A percentile compares a stretch with the other conserved stretches of the same genome.
Evolutionary conservation across 2,113 vertebrate genomes (phyloP).

Genomic region (Ictalurus furcatus): DNA sequence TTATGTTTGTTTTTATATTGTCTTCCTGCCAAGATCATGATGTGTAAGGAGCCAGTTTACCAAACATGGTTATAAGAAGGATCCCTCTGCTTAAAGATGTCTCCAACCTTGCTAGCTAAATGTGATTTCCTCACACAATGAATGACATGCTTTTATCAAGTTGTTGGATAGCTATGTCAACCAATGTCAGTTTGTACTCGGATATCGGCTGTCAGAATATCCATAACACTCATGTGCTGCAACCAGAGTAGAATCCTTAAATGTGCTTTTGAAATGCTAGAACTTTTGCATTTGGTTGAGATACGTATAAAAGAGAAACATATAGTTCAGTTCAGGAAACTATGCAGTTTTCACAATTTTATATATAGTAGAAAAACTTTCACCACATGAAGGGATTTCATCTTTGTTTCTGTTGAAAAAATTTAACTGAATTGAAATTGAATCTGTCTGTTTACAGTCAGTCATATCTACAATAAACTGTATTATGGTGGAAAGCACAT

Average conservation of each 20-base stretch:
- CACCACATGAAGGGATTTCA: too few relatives aligned
- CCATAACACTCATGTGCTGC: neutral
- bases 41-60: neutral
- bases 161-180: neutral
- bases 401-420: too few relatives aligned
- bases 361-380: too few relatives aligned
- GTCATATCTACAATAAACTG: neutral
- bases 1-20: neutral
- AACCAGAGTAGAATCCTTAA: neutral
- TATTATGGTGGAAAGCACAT: too few relatives aligned
- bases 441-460: neutral
- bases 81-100: neutral
- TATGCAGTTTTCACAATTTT: too few relatives aligned
- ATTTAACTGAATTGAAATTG: too few relatives aligned
- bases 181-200: neutral
- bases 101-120: neutral
- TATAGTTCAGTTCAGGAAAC: neutral
- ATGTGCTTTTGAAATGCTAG: neutral
- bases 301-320: neutral
- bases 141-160: neutral
- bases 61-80: neutral
- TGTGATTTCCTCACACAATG: neutral
- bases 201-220: neutral
- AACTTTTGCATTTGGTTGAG: neutral
- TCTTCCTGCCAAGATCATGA: neutral